A percentile compares a stretch with the other conserved stretches of the same genome.
These are phyloP conservation scores for Dione vanillae DNA, from an alignment of 2,888 invertebrate species.

Conservation along the genomic window DNA sequence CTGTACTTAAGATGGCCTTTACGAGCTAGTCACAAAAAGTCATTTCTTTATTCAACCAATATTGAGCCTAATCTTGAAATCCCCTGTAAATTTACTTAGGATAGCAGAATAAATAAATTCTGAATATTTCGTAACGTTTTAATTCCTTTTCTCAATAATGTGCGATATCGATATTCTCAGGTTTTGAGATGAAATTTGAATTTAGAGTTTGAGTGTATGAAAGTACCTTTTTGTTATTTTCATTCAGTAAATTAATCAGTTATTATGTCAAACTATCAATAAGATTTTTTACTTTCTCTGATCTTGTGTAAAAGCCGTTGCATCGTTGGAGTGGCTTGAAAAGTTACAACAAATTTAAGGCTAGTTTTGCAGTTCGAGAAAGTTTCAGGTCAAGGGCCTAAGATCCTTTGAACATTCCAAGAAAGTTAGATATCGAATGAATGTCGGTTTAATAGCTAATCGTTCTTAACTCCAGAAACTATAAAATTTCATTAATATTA, in stretches of 20 bases:
- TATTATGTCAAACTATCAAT: too few species aligned
- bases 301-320: conserved; percentile 27
- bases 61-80: conserved; percentile 38
- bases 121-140: neutral
- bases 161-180: neutral
- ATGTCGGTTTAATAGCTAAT: conserved; percentile 43
- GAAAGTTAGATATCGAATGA: conserved; percentile 52
- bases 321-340: conserved; percentile 47
- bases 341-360: conserved; percentile 65
- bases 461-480: conserved; percentile 33
- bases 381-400: conserved; percentile 71
- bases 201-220: neutral
- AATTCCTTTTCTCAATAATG: neutral
- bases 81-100: conserved; percentile 31
- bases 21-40: conserved; percentile 71
- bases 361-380: conserved; percentile 60
- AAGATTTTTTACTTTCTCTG: neutral
- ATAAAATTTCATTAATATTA: conserved; percentile 39
- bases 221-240: neutral
- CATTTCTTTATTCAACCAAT: conserved; percentile 58
- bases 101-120: conserved; percentile 31
- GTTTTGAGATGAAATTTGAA: neutral
- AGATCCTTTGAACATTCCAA: conserved; percentile 60
- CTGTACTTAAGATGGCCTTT: conserved; percentile 76
- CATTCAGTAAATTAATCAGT: too few species aligned